Evolutionary conservation across 2,113 vertebrate species (phyloP).

Genomic region (Aptenodytes forsteri): DNA sequence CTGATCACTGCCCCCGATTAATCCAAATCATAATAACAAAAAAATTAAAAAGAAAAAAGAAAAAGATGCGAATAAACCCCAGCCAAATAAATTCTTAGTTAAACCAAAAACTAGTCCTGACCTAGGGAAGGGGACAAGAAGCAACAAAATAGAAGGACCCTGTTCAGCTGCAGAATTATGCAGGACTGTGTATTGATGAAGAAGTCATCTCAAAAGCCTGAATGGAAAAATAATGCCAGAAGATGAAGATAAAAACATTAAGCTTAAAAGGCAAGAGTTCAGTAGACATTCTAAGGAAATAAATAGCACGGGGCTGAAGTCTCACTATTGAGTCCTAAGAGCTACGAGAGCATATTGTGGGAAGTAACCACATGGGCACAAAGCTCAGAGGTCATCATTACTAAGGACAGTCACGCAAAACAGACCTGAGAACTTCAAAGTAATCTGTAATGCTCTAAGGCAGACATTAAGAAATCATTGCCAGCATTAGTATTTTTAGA

Average conservation of each 20-base stretch:
- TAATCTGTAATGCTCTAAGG: not conserved
- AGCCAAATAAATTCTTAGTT: not conserved
- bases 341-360: accelerated
- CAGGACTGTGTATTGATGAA: not conserved
- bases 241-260: not conserved
- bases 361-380: not conserved
- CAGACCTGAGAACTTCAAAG: not conserved
- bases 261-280: not conserved
- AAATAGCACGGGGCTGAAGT: not conserved
- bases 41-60: not conserved
- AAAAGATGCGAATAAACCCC: not conserved
- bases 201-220: not conserved
- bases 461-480: not conserved
- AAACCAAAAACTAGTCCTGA: not conserved
- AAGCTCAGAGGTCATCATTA: not conserved
- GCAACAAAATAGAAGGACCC: not conserved
- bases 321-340: not conserved
- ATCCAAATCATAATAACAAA: not conserved
- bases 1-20: not conserved
- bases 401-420: not conserved
- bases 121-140: not conserved
- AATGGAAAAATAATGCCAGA: not conserved
- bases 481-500: not conserved
- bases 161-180: not conserved
- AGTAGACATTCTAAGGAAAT: not conserved